Conservation (phyloP, 2,113 vertebrate species). For the Microcebus tavaratra region DNA sequence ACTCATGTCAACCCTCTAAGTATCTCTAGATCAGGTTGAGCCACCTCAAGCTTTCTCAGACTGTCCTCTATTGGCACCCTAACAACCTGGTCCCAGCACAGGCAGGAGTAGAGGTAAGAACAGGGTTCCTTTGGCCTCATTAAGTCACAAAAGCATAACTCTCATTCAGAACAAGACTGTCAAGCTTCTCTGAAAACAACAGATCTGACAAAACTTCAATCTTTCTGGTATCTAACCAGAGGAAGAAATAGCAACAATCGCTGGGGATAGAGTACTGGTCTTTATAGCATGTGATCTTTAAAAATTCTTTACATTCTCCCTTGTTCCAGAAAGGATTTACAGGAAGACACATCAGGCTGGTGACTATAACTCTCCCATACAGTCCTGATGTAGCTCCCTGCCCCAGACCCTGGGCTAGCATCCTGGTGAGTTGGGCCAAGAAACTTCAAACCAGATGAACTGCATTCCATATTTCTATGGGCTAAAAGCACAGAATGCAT, state of each 20-base stretch:
- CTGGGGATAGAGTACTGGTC: neutral
- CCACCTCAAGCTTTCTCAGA: neutral
- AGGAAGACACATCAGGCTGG: neutral
- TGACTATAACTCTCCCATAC: neutral
- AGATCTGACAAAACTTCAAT: neutral
- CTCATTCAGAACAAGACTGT: neutral
- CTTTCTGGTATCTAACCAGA: neutral
- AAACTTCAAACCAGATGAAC: neutral
- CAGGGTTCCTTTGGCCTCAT: neutral
- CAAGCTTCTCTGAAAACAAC: neutral
- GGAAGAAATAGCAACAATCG: neutral
- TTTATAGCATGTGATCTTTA: neutral
- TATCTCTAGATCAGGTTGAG: neutral
- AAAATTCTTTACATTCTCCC: neutral
- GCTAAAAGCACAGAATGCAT: neutral
- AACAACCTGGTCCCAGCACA: neutral
- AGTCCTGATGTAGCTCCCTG: neutral
- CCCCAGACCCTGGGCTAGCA: neutral
- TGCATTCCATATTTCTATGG: neutral
- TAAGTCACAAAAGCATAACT: neutral
- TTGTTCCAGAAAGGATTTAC: conserved; percentile 6
- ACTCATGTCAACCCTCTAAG: neutral
- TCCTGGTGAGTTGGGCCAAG: neutral
- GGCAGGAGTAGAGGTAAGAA: neutral
- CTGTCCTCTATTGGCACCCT: neutral